Percentiles rank a stretch among this genome's conserved stretches.
These are phyloP conservation scores for Lipophrys pholis DNA, from an alignment of 2,113 vertebrate genomes.

Conservation along the genomic window DNA sequence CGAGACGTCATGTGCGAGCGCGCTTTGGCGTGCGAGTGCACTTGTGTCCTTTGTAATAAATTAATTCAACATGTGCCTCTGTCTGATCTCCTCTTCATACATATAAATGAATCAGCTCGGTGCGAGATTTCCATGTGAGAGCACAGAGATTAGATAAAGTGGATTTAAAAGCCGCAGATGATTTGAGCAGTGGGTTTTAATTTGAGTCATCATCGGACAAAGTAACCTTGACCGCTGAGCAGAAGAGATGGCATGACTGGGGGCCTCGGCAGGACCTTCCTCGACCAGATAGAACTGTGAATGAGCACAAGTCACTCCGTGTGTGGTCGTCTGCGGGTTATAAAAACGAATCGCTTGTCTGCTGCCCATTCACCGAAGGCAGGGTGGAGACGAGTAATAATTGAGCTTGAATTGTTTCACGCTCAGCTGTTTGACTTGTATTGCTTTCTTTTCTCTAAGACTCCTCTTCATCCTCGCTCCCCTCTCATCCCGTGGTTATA, in stretches of 20 bases:
- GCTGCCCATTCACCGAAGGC: slow-evolving; percentile 15
- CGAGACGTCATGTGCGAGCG: not conserved
- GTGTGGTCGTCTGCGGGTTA: slow-evolving; percentile 7
- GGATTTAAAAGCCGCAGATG: slow-evolving; percentile 66
- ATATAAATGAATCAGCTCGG: slow-evolving; percentile 64
- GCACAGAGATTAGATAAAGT: slow-evolving; percentile 65
- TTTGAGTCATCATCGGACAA: slow-evolving; percentile 59
- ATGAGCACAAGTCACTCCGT: slow-evolving; percentile 7
- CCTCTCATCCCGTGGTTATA: slow-evolving; percentile 16
- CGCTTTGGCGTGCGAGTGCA: slow-evolving; percentile 6
- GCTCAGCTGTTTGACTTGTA: not conserved
- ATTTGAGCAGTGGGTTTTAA: slow-evolving; percentile 57
- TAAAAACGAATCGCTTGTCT: slow-evolving; percentile 29
- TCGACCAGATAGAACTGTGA: slow-evolving; percentile 44
- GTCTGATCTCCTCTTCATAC: slow-evolving; percentile 62
- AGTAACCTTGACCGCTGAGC: slow-evolving; percentile 61
- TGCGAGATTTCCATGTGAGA: slow-evolving; percentile 61
- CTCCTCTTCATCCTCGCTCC: slow-evolving; percentile 5
- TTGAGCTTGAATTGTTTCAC: not conserved
- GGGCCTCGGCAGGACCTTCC: slow-evolving; percentile 18
- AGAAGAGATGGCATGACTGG: slow-evolving; percentile 50
- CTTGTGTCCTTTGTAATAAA: slow-evolving; percentile 44
- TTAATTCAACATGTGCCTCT: slow-evolving; percentile 52
- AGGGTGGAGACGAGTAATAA: slow-evolving; percentile 23
- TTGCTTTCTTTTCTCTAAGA: not conserved